phyloP scores from a whole-genome alignment of 2,797 vertebrate species.

The Glyptemys insculpta region DNA sequence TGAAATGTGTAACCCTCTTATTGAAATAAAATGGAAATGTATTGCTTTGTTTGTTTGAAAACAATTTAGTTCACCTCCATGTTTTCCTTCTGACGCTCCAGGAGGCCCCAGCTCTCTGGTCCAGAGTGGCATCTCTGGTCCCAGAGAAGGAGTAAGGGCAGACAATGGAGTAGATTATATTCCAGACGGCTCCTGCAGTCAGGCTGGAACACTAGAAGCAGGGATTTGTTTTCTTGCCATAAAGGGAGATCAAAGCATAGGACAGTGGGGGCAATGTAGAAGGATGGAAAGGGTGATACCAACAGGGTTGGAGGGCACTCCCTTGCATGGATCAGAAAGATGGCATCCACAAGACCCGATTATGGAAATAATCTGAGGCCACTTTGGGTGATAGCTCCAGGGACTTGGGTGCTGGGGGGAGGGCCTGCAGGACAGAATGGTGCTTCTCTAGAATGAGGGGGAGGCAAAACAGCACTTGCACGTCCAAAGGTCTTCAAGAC shows the following conservation, averaged over 20 bases:
- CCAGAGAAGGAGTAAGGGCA: neutral
- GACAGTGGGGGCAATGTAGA: neutral
- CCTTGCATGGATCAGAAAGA: neutral
- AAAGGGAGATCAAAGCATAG: neutral
- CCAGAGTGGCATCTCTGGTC: neutral
- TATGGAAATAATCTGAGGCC: neutral
- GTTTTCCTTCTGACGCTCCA: neutral
- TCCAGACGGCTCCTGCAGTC: neutral
- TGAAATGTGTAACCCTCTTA: neutral
- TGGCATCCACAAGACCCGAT: neutral
- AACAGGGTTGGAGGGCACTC: neutral
- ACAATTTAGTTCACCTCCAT: rapidly evolving
- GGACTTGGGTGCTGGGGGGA: neutral
- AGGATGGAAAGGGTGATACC: neutral
- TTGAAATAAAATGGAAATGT: neutral
- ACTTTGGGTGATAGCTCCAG: neutral
- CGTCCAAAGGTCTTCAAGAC: neutral
- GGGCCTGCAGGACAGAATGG: neutral
- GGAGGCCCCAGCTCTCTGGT: rapidly evolving
- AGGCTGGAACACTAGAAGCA: neutral
- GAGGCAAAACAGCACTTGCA: neutral
- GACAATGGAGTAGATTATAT: neutral
- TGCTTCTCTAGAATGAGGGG: neutral
- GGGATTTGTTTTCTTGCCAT: neutral
- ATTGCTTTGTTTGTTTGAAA: rapidly evolving